Base-by-base conservation (phyloP, 2,797 vertebrate genomes). In the Phalloptychus januarius region DNA sequence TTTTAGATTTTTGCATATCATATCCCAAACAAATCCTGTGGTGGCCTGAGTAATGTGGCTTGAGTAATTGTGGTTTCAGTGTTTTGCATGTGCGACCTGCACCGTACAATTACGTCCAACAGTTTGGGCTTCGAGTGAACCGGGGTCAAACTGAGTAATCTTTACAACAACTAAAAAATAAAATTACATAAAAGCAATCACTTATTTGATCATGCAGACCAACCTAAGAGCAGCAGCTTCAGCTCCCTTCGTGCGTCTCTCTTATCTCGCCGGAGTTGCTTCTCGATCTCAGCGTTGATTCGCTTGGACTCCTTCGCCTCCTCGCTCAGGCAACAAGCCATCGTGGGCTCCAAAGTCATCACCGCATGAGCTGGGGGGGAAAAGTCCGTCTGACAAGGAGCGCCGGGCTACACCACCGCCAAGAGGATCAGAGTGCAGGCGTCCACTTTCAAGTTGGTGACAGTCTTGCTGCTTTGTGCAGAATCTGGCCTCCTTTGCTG, bases 321-420 rank as follows among this genome's bases (percentile, higher is more conserved):
- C 92, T 99, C 98, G 93, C 97, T 99, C 95, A 99, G 96, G 97
- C 98, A 99, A 95, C 98, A 99, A 96, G 98, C 97, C 98, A 98
- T 98, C 97, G 98, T 98, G 96, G 97, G 97, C 94, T 98, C 97
- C 96, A 98, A 96, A 97, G 98, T 98, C 98, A 99, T 99, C 96
- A 95, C 96, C 94, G 93, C 96, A 92, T 94, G 90, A 91, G 91
- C 91, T 84, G 82, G 80, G 42, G 67, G 38, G 23, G 84, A 83
- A 42, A 87, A 91, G 91, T 92, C 92, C 88, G 89, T 86, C 77
- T 90, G 78, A 89, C 87, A 88, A 85, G 81, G 91, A 89, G 84
- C 83, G 80, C 78, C 45, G 80, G 82, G 82, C 80, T 85, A 79
- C 85, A 90, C 88, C 89, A 70, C 88, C 83, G 77, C 85, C 75